These are phyloP conservation scores for Myrmophylax atrothorax DNA, from an alignment of 2,113 vertebrate species.

Conservation along the genomic window DNA sequence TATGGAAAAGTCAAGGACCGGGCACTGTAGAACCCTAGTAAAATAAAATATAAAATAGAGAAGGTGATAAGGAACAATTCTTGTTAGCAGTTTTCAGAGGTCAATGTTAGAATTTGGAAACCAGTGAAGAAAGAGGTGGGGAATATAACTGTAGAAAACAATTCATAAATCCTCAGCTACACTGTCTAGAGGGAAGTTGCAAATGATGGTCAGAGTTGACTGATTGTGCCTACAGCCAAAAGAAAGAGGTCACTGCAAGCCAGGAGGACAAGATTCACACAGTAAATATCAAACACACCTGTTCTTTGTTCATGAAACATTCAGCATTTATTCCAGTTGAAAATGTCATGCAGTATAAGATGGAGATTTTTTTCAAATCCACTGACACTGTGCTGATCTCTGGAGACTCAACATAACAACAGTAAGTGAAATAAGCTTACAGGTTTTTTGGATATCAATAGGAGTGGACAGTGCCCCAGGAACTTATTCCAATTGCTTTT, in stretches of 20 bases:
- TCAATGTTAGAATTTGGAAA: neutral
- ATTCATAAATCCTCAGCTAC: neutral
- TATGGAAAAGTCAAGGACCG: fast-evolving
- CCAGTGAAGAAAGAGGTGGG: neutral
- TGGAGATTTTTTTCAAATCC: neutral
- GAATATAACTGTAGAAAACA: neutral
- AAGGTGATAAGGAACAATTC: neutral
- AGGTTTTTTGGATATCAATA: neutral
- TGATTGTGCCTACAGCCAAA: neutral
- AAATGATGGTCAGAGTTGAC: neutral
- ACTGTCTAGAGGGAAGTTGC: neutral
- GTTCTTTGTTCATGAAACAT: neutral
- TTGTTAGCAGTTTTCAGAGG: neutral
- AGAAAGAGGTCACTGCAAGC: neutral
- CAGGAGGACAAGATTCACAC: neutral
- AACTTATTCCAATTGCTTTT: neutral
- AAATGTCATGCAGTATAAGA: neutral
- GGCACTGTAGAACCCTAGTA: neutral
- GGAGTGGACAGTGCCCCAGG: neutral
- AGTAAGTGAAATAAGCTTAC: neutral
- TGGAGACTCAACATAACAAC: fast-evolving
- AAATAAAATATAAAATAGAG: neutral
- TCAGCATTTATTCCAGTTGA: neutral
- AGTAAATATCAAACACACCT: neutral
- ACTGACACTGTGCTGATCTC: neutral